A percentile compares a stretch with the other conserved stretches of the same genome.
phyloP scores from a whole-genome alignment of 2,797 vertebrate genomes.

The Bothrops alternatus region DNA sequence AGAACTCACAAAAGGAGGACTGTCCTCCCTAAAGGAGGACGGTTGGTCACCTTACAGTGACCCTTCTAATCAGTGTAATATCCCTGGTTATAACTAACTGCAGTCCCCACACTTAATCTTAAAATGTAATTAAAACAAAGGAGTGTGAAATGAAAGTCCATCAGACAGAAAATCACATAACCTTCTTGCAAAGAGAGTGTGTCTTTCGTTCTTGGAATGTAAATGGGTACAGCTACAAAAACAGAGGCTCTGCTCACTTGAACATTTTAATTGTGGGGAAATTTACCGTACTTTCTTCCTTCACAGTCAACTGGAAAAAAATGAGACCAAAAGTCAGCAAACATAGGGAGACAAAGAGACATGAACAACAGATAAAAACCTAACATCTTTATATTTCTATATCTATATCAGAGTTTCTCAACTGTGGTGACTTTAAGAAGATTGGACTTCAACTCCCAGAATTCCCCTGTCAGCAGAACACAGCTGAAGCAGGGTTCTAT shows the following conservation, averaged over 20 bases:
- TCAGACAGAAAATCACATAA: constrained; percentile 48
- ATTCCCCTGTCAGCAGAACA: neutral
- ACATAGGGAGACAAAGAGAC: neutral
- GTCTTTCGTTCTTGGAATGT: constrained; percentile 43
- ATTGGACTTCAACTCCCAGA: neutral
- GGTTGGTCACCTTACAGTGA: constrained; percentile 5
- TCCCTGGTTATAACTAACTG: constrained; percentile 43
- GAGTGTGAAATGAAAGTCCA: constrained; percentile 66
- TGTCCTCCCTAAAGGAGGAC: too few relatives aligned
- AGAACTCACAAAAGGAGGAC: too few relatives aligned
- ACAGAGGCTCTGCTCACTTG: neutral
- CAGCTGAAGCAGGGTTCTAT: neutral
- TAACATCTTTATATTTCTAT: neutral
- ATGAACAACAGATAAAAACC: neutral
- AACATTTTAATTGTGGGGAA: neutral
- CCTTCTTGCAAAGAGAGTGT: constrained; percentile 24
- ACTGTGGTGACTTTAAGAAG: neutral
- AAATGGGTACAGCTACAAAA: constrained; percentile 15
- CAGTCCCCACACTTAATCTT: constrained; percentile 50
- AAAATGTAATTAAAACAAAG: constrained; percentile 65
- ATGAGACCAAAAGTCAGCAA: neutral
- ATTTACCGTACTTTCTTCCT: neutral
- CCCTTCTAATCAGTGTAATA: constrained; percentile 51
- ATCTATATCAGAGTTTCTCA: neutral
- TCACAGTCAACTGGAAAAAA: neutral